Evolutionary conservation across 2,797 vertebrate species (phyloP).

Genomic region (Aplochiton taeniatus): DNA sequence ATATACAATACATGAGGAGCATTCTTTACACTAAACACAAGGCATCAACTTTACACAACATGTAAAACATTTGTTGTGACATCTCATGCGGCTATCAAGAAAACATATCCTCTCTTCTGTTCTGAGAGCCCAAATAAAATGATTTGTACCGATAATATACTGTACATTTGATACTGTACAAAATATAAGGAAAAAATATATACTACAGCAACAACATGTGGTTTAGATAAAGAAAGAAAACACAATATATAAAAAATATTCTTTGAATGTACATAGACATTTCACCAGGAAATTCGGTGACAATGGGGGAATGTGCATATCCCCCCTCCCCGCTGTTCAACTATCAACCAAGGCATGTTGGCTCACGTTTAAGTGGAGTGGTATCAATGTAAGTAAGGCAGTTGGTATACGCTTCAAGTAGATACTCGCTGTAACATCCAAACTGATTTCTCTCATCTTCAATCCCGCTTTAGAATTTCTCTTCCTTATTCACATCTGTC

Average conservation of each 20-base stretch:
- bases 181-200: neutral
- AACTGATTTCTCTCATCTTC: conserved; percentile 11
- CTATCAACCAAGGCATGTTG: neutral
- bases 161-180: neutral
- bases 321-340: too few relatives aligned
- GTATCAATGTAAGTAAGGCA: conserved; percentile 11
- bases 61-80: too few relatives aligned
- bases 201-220: neutral
- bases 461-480: conserved; percentile 47
- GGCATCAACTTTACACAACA: too few relatives aligned
- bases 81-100: too few relatives aligned
- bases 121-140: too few relatives aligned
- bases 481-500: conserved; percentile 44
- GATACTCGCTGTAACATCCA: conserved; percentile 50
- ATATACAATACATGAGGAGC: neutral
- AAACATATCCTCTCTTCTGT: too few relatives aligned
- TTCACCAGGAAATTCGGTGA: conserved; percentile 23
- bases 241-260: neutral
- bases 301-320: conserved; percentile 7
- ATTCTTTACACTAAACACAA: neutral
- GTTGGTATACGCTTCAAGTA: conserved; percentile 17
- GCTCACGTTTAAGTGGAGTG: conserved; percentile 10
- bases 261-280: neutral
- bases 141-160: neutral
- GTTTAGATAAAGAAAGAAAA: neutral